Percentiles rank a stretch among this genome's conserved stretches.
These are phyloP conservation scores for Bombus turneri DNA, from an alignment of 1,140 invertebrate species.

Conservation along the genomic window DNA sequence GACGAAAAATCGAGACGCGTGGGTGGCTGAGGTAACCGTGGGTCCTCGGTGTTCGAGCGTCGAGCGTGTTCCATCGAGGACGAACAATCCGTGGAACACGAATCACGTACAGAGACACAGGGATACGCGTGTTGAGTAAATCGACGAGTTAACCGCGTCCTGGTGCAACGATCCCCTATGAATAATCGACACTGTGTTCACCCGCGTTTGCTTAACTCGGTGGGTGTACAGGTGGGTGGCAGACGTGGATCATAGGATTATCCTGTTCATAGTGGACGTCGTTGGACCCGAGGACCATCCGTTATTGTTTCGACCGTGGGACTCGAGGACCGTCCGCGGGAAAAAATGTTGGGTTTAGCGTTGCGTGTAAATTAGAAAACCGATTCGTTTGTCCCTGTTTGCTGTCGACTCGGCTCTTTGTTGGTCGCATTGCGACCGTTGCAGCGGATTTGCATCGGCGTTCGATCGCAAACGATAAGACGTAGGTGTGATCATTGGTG, in stretches of 20 bases:
- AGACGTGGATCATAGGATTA: constrained; percentile 58
- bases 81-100: background rate
- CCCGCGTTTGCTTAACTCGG: constrained; percentile 55
- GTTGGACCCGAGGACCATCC: constrained; percentile 2
- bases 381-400: background rate
- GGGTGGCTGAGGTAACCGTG: constrained; percentile 42
- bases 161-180: constrained; percentile 48
- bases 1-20: constrained; percentile 41
- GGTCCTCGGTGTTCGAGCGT: background rate
- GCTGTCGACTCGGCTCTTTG: background rate
- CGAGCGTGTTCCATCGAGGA: background rate
- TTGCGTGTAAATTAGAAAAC: background rate
- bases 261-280: constrained; percentile 35
- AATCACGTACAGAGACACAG: background rate
- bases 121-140: background rate
- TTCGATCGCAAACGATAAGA: constrained; percentile 4
- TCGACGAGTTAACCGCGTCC: constrained; percentile 19
- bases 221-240: constrained; percentile 62
- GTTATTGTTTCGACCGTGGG: constrained; percentile 27
- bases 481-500: constrained; percentile 13
- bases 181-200: constrained; percentile 65
- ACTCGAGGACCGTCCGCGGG: background rate
- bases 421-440: background rate
- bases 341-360: background rate
- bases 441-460: background rate